These are phyloP conservation scores for Pseudomyrmex dendroicus DNA, from an alignment of 1,140 invertebrate genomes.

Conservation along the genomic window DNA sequence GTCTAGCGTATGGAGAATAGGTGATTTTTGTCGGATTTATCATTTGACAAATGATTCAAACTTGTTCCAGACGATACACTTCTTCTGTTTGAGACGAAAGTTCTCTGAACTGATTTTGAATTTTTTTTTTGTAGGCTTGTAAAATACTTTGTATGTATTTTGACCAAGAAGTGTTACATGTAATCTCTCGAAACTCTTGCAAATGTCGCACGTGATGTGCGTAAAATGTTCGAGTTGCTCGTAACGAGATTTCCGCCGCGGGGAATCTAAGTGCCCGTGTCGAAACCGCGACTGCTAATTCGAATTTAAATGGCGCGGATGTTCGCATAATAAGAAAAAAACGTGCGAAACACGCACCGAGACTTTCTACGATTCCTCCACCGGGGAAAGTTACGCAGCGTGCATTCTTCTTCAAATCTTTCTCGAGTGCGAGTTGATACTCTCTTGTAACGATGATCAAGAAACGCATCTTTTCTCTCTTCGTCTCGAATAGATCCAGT, in stretches of 20 bases:
- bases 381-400: constrained; percentile 8
- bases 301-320: constrained; percentile 42
- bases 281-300: constrained; percentile 18
- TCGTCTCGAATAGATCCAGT: background rate
- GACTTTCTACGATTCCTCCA: constrained; percentile 31
- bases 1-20: too few species aligned
- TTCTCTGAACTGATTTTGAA: constrained; percentile 3
- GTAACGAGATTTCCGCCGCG: too few species aligned
- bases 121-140: too few species aligned
- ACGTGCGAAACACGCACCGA: background rate
- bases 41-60: too few species aligned
- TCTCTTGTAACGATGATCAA: background rate
- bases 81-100: too few species aligned
- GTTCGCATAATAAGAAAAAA: constrained; percentile 3
- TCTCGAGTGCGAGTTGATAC: background rate
- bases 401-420: constrained; percentile 7
- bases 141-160: too few species aligned
- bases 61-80: too few species aligned
- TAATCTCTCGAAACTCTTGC: background rate
- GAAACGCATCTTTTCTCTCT: background rate
- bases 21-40: too few species aligned
- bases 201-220: background rate
- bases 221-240: constrained; percentile 2
- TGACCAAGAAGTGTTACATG: background rate
- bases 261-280: background rate